A percentile compares a stretch with the other conserved stretches of the same genome.
phyloP scores from a whole-genome alignment of 2,797 vertebrate genomes.

The Spondyliosoma cantharus region DNA sequence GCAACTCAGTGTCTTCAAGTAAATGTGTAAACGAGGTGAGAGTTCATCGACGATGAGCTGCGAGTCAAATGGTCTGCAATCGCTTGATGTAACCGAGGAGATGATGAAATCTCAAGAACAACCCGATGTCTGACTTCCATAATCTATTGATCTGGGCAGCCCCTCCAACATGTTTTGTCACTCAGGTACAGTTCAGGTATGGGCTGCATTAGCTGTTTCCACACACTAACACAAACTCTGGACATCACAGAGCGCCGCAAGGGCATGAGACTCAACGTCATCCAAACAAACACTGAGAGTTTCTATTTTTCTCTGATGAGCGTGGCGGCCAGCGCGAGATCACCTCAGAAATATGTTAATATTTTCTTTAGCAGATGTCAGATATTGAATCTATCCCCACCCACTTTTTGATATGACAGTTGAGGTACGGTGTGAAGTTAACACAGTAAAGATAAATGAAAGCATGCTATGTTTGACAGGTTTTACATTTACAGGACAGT shows the following conservation, averaged over 20 bases:
- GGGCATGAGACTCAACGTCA: conserved; percentile 57
- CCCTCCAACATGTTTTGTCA: conserved; percentile 62
- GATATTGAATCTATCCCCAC: conserved; percentile 77
- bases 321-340: conserved; percentile 64
- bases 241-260: conserved; percentile 68
- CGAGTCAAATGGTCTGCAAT: not conserved
- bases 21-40: not conserved
- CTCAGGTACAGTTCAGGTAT: conserved; percentile 69
- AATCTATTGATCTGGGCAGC: conserved; percentile 21
- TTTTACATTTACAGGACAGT: conserved; percentile 42
- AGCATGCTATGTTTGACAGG: conserved; percentile 68
- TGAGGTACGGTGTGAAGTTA: conserved; percentile 68
- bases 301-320: conserved; percentile 62
- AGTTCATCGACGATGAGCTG: not conserved
- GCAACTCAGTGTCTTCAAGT: not conserved
- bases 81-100: not conserved
- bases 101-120: conserved; percentile 7
- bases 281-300: conserved; percentile 67
- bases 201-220: conserved; percentile 70
- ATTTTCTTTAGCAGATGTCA: conserved; percentile 81
- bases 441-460: conserved; percentile 67
- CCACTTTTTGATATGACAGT: conserved; percentile 76
- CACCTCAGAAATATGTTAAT: conserved; percentile 83
- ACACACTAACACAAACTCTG: conserved; percentile 53
- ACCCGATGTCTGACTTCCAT: conserved; percentile 32